A percentile compares a stretch with the other conserved stretches of the same genome.
Conservation (phyloP, 23 tunicate genomes). For the Ciona savignyi region DNA sequence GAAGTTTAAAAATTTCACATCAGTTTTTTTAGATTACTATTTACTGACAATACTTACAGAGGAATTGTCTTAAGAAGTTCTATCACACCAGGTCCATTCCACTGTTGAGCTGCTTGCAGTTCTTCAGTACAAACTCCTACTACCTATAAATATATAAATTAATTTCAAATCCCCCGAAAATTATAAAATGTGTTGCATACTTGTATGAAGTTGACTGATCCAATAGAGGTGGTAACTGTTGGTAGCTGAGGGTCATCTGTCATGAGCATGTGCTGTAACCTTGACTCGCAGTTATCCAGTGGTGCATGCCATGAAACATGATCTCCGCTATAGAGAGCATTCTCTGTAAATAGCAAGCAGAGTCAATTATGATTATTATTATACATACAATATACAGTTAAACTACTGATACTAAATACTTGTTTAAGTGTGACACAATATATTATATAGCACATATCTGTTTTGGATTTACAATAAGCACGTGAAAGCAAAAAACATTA, state of each 20-base stretch:
- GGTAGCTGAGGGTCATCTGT: constrained; percentile 76
- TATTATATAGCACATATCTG: no score
- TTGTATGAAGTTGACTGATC: constrained; percentile 67
- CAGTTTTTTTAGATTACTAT: background rate
- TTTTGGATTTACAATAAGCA: no score
- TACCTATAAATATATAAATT: constrained; percentile 24
- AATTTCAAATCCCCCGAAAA: background rate
- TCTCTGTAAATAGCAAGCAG: constrained; percentile 42
- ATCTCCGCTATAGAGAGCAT: constrained; percentile 73
- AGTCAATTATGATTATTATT: no score
- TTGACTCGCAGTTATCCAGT: constrained; percentile 56
- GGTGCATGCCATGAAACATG: constrained; percentile 91
- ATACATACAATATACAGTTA: no score
- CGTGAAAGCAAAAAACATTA: no score
- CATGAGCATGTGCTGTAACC: constrained; percentile 73
- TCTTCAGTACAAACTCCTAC: constrained; percentile 91
- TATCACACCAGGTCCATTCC: constrained; percentile 93
- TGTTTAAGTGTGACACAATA: no score
- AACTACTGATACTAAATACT: no score
- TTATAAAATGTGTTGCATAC: background rate
- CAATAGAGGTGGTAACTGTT: constrained; percentile 33
- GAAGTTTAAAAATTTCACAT: background rate
- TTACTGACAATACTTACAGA: constrained; percentile 36
- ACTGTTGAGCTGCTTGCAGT: constrained; percentile 85
- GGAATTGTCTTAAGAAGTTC: constrained; percentile 72